A percentile compares a stretch with the other conserved stretches of the same genome.
phyloP scores from a whole-genome alignment of 1,140 invertebrate genomes.

The Chironomus striatipennis region DNA sequence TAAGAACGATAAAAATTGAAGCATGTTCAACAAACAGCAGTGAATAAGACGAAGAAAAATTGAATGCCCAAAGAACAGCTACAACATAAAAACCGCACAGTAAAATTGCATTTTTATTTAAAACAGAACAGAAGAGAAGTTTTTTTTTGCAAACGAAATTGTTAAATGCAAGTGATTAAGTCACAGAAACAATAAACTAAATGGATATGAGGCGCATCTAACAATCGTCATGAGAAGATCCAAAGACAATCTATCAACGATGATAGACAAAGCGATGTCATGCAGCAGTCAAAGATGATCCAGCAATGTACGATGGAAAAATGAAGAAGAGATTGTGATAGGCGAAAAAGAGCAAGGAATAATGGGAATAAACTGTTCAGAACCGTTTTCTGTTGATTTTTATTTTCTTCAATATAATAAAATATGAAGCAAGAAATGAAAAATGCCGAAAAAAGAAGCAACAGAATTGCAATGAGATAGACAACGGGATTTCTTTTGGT shows the following conservation, averaged over 20 bases:
- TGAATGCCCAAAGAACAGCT: neutral
- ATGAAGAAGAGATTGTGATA: neutral
- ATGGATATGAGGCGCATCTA: too few relatives aligned
- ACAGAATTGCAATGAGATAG: slow-evolving; percentile 2
- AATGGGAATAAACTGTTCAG: neutral
- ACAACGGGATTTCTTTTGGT: neutral
- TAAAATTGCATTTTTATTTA: slow-evolving; percentile 1
- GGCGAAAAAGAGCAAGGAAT: neutral
- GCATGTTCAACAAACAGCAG: neutral
- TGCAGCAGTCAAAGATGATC: too few relatives aligned
- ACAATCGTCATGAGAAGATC: too few relatives aligned
- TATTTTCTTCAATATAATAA: neutral
- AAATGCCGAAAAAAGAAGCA: neutral
- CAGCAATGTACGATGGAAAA: neutral
- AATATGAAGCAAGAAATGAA: neutral
- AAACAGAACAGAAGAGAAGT: neutral
- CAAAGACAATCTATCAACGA: too few relatives aligned
- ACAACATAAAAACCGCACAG: neutral
- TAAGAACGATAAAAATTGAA: slow-evolving; percentile 8
- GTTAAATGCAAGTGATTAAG: neutral
- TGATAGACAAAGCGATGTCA: too few relatives aligned
- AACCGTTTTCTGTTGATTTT: neutral
- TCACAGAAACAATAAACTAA: too few relatives aligned
- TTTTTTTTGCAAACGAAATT: neutral
- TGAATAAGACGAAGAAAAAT: neutral